A percentile compares a stretch with the other conserved stretches of the same genome.
phyloP scores from a whole-genome alignment of 2,888 invertebrate species.

The Autographa pulchrina region DNA sequence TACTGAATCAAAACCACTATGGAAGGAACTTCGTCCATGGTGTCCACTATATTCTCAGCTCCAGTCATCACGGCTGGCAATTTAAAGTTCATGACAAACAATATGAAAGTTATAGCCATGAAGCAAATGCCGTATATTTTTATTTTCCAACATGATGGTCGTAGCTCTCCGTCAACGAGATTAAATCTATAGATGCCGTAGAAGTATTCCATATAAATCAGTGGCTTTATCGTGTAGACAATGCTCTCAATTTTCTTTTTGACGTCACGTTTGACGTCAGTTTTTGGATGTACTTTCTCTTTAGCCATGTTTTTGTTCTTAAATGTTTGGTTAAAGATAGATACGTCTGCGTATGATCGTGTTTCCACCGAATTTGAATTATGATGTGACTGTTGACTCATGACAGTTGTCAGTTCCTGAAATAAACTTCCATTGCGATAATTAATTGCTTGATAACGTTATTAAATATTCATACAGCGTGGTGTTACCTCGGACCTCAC shows the following conservation, averaged over 20 bases:
- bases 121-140: constrained; percentile 61
- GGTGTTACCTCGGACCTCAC: constrained; percentile 7
- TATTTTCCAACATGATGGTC: constrained; percentile 58
- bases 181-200: constrained; percentile 73
- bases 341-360: constrained; percentile 14
- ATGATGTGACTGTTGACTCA: neutral
- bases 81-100: constrained; percentile 46
- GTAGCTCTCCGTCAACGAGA: constrained; percentile 55
- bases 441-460: constrained; percentile 46
- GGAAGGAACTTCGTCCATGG: constrained; percentile 62
- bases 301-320: constrained; percentile 27
- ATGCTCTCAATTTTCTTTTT: constrained; percentile 51
- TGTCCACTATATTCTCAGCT: constrained; percentile 49
- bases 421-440: constrained; percentile 47
- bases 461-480: constrained; percentile 45
- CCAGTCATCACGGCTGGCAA: constrained; percentile 42
- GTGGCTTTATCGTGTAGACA: constrained; percentile 59
- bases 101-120: constrained; percentile 41
- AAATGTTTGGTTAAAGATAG: neutral
- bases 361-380: constrained; percentile 1
- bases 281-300: constrained; percentile 16
- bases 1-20: constrained; percentile 66
- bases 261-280: constrained; percentile 23
- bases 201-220: constrained; percentile 61
- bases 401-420: neutral